A percentile compares a stretch with the other conserved stretches of the same genome.
phyloP scores from a whole-genome alignment of 2,113 vertebrate genomes.

The Spizaetus ornatus region DNA sequence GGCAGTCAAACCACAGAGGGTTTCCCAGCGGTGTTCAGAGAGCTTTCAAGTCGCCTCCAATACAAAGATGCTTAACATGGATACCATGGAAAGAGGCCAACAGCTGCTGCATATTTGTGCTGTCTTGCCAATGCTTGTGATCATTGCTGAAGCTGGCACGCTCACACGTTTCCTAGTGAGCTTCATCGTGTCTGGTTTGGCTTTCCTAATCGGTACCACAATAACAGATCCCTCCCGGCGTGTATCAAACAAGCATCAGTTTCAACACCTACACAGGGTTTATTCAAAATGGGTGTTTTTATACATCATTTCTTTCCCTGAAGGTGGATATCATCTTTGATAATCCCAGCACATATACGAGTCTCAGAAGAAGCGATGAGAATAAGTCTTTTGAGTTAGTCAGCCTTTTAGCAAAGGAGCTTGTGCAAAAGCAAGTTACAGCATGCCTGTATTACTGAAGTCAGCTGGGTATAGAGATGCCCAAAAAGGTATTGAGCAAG shows the following conservation, averaged over 20 bases:
- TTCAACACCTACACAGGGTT: not conserved
- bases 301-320: not conserved
- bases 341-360: not conserved
- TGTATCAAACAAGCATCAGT: fast-evolving
- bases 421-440: not conserved
- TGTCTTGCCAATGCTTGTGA: fast-evolving
- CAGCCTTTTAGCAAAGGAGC: not conserved
- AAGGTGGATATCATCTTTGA: not conserved
- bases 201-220: not conserved
- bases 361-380: fast-evolving
- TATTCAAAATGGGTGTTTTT: not conserved
- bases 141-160: not conserved
- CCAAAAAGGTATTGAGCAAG: not conserved
- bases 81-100: not conserved
- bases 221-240: not conserved
- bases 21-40: not conserved
- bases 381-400: not conserved
- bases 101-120: not conserved
- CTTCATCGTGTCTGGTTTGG: not conserved
- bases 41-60: not conserved
- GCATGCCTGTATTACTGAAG: not conserved
- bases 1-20: not conserved
- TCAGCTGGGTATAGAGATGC: not conserved
- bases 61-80: not conserved
- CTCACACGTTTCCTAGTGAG: not conserved